These are phyloP conservation scores for Coelopa frigida DNA, from an alignment of 1,140 invertebrate species.

Conservation along the genomic window DNA sequence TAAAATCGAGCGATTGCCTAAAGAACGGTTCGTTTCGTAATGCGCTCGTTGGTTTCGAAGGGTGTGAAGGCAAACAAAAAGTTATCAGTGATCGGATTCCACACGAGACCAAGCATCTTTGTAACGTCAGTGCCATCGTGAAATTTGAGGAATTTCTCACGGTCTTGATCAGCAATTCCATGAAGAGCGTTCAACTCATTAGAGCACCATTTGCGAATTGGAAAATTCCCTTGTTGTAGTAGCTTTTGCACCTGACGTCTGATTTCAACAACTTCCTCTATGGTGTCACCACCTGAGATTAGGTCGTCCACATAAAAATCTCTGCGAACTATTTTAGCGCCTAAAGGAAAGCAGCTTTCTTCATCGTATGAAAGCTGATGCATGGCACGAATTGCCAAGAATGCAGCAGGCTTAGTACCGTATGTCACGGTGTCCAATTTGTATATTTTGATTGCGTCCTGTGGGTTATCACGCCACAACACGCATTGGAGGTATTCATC, in stretches of 20 bases:
- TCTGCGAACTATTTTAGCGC: slow-evolving; percentile 18
- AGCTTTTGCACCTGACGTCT: slow-evolving; percentile 14
- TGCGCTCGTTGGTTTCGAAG: not conserved
- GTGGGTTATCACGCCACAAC: slow-evolving; percentile 35
- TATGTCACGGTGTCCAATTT: no score
- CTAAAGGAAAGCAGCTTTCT: slow-evolving; percentile 21
- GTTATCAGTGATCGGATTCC: slow-evolving; percentile 8
- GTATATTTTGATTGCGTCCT: slow-evolving; percentile 15
- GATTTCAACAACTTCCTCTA: slow-evolving; percentile 14
- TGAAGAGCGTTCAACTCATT: slow-evolving; percentile 21
- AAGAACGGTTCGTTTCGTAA: slow-evolving; percentile 25
- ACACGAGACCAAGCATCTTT: slow-evolving; percentile 4
- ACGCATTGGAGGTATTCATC: slow-evolving; percentile 43
- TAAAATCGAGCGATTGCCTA: slow-evolving; percentile 32
- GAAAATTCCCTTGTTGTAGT: slow-evolving; percentile 30
- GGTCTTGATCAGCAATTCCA: not conserved
- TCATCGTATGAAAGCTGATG: slow-evolving; percentile 18
- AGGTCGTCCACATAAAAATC: slow-evolving; percentile 44
- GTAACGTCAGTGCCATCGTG: slow-evolving; percentile 7
- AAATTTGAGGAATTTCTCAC: slow-evolving; percentile 9
- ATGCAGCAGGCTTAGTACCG: no score
- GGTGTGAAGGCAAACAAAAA: slow-evolving; percentile 5
- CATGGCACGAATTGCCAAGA: no score
- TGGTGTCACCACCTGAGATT: slow-evolving; percentile 23
- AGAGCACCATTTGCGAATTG: slow-evolving; percentile 40